A percentile compares a stretch with the other conserved stretches of the same genome.
Conservation (phyloP, 1,140 invertebrate species). For the Armadillidium nasatum region DNA sequence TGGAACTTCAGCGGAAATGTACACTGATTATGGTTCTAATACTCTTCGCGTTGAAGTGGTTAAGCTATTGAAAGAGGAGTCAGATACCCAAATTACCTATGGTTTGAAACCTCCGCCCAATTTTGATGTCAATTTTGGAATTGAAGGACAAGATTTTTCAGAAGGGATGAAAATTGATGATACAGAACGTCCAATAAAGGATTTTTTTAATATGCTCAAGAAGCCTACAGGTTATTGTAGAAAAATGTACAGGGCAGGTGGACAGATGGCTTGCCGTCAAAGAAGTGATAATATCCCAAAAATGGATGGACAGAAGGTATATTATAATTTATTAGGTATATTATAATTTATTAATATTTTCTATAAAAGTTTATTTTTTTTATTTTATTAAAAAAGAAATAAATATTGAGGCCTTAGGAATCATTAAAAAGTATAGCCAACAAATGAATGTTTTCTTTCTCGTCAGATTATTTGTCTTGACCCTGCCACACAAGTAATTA, state of each 20-base stretch:
- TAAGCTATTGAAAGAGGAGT: neutral
- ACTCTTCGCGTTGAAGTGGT: neutral
- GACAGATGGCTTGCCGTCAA: neutral
- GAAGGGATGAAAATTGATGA: neutral
- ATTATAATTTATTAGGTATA: no score
- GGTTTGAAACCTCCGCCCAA: neutral
- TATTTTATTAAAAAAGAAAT: no score
- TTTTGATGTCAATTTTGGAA: neutral
- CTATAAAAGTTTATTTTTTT: no score
- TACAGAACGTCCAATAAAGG: neutral
- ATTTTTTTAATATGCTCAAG: neutral
- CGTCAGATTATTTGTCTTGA: neutral
- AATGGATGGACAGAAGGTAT: slow-evolving; percentile 1
- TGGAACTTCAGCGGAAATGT: neutral
- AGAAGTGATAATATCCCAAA: neutral
- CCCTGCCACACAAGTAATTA: neutral
- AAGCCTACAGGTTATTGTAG: neutral
- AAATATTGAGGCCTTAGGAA: neutral
- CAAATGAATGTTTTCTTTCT: neutral
- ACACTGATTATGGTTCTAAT: neutral
- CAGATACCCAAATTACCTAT: neutral
- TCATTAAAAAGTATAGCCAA: neutral
- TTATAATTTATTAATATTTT: no score
- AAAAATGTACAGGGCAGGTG: neutral
- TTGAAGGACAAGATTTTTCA: neutral